phyloP scores from a whole-genome alignment of 2,888 invertebrate species.

The Salpingus planirostris region DNA sequence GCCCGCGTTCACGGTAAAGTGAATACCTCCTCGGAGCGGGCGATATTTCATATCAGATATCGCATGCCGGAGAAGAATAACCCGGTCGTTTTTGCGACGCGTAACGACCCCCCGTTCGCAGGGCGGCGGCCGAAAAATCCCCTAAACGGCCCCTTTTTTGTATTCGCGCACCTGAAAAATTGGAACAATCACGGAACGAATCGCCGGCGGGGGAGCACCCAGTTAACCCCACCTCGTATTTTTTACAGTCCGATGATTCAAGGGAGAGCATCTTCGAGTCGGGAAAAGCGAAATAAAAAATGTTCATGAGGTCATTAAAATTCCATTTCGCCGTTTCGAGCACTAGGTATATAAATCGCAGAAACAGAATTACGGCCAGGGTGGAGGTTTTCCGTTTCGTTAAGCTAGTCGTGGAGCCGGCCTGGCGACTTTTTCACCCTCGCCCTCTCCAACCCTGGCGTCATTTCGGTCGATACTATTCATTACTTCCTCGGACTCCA shows the following conservation, averaged over 20 bases:
- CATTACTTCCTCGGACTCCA: constrained; percentile 32
- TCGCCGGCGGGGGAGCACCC: not conserved
- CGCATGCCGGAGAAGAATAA: constrained; percentile 29
- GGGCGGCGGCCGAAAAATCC: constrained; percentile 16
- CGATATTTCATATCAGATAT: constrained; percentile 30
- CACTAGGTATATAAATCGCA: too few relatives aligned
- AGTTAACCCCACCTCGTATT: too few relatives aligned
- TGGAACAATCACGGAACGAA: not conserved
- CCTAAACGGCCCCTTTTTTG: not conserved
- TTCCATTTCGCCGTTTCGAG: too few relatives aligned
- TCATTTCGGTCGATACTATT: constrained; percentile 29
- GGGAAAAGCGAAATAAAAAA: too few relatives aligned
- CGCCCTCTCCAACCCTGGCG: not conserved
- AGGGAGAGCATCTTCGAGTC: too few relatives aligned
- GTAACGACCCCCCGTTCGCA: constrained; percentile 24
- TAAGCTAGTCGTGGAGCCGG: constrained; percentile 8
- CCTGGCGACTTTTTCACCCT: constrained; percentile 3
- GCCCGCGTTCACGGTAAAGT: constrained; percentile 31
- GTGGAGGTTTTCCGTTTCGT: constrained; percentile 8
- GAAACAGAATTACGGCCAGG: not conserved
- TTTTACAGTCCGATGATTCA: too few relatives aligned
- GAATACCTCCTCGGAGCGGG: constrained; percentile 28
- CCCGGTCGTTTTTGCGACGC: constrained; percentile 27
- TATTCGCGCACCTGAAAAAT: not conserved
- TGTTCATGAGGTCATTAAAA: too few relatives aligned